These are phyloP conservation scores for Aptenodytes forsteri DNA, from an alignment of 2,113 vertebrate genomes.

Conservation along the genomic window DNA sequence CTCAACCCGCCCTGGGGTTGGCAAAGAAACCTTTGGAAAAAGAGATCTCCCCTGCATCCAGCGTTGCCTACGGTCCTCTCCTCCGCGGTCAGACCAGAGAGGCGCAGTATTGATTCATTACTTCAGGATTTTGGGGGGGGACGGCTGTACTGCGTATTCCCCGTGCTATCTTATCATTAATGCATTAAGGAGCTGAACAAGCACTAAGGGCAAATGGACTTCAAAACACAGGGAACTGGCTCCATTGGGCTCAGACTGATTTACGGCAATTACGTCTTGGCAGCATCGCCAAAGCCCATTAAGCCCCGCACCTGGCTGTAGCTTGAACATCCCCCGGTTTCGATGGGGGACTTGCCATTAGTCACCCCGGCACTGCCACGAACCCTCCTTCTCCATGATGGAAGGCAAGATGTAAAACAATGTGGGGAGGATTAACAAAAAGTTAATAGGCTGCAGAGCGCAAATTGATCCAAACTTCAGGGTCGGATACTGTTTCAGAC, in stretches of 20 bases:
- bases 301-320: slow-evolving; percentile 29
- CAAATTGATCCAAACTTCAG: background rate
- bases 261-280: slow-evolving; percentile 64
- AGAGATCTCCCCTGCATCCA: background rate
- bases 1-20: background rate
- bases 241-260: slow-evolving; percentile 37
- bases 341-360: background rate
- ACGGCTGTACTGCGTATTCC: slow-evolving; percentile 35
- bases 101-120: slow-evolving; percentile 65
- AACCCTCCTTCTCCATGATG: background rate
- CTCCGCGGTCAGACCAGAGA: background rate
- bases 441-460: background rate
- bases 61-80: background rate
- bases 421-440: background rate
- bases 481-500: background rate
- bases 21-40: background rate
- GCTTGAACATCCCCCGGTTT: background rate
- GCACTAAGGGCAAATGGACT: slow-evolving; percentile 76
- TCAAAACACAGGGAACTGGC: slow-evolving; percentile 56
- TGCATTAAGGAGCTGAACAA: slow-evolving; percentile 78
- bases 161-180: slow-evolving; percentile 68
- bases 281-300: background rate
- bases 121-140: background rate
- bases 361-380: background rate
- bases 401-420: background rate